Evolutionary conservation across 2,797 vertebrate genomes (phyloP), one percentile per base, ranked within the genome.

Genomic region (Poeciliopsis gracilis): DNA sequence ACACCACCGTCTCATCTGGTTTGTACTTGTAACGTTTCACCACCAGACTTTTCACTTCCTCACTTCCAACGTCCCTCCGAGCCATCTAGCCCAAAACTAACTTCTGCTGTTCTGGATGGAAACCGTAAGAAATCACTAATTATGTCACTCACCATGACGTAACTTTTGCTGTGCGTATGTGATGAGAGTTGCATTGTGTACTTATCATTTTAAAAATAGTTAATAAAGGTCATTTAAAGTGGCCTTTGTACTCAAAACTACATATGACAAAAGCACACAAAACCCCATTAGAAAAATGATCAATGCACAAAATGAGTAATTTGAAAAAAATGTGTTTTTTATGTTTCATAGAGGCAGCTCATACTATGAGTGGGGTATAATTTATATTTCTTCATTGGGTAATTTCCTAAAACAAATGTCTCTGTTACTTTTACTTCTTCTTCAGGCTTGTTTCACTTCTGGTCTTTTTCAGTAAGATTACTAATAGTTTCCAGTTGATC

Each of bases 391-490:
- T 30, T 43, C 4, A 18, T 15, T 5, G 8, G 25, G 4, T 41
- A 8, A n/a, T 4, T n/a, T 25, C 13, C 23, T 11, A 57, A 16
- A 13, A 55, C 20, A 43, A n/a, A 41, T 28, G 33, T 33, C 36
- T 49, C 3, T 43, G 72, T 10, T 57, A 41, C 25, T 57, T 57
- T 57, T 16, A 74, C 36, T 74, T 41, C 72, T 41, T 74, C 36
- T 74, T 55, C 36, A 7, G 11, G 30, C 49, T 74, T 57, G 49
- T 74, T 57, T 55, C 72, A 74, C 51, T 74, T 74, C 72, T 57
- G 23, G 38, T 74, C 11, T 73, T 12, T 30, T 71, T 33, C n/a
- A 43, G 12, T 25, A 57, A 43, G 2, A 45, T 45, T 70, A 15
- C 12, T 45, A 45, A 43, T 13, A 57, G 13, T 30, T 57, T n/a